A percentile compares a stretch with the other conserved stretches of the same genome.
Evolutionary conservation across 2,888 invertebrate genomes (phyloP).

Genomic region (Lordiphosa andalusiaca): DNA sequence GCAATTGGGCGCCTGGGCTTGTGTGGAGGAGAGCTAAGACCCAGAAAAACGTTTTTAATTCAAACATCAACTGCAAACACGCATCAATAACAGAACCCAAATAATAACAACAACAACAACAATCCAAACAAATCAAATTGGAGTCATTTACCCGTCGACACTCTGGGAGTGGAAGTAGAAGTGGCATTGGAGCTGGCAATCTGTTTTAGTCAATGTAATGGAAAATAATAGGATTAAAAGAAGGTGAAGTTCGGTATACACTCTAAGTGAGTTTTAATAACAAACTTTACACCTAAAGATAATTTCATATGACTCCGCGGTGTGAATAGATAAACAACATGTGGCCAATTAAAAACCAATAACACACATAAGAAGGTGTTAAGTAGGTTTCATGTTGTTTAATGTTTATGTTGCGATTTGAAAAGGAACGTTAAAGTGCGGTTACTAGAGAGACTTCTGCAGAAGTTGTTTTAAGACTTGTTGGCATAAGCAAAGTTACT

Average conservation of each 20-base stretch:
- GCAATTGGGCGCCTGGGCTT: constrained; percentile 24
- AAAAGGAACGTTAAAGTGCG: too few relatives aligned
- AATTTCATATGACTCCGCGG: too few relatives aligned
- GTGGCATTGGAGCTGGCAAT: constrained; percentile 35
- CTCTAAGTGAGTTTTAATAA: constrained; percentile 9
- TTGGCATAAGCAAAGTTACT: too few relatives aligned
- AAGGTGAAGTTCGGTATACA: constrained; percentile 30
- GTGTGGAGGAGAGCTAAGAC: constrained; percentile 28
- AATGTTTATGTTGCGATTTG: too few relatives aligned
- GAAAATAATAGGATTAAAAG: constrained; percentile 18
- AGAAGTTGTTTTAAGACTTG: too few relatives aligned
- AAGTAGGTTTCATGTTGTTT: too few relatives aligned
- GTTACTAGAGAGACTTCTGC: too few relatives aligned
- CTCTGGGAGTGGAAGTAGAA: constrained; percentile 24
- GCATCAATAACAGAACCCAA: constrained; percentile 45
- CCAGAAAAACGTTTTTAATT: constrained; percentile 25
- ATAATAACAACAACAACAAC: constrained; percentile 20
- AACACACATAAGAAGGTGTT: too few relatives aligned
- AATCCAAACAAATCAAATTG: constrained; percentile 71
- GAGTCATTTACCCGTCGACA: constrained; percentile 70
- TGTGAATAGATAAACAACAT: too few relatives aligned
- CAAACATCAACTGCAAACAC: constrained; percentile 19
- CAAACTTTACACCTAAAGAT: not conserved
- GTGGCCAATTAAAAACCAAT: too few relatives aligned
- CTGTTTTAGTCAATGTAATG: constrained; percentile 34